These are phyloP conservation scores for Gymnodraco acuticeps DNA, from an alignment of 2,797 vertebrate genomes.

Conservation along the genomic window DNA sequence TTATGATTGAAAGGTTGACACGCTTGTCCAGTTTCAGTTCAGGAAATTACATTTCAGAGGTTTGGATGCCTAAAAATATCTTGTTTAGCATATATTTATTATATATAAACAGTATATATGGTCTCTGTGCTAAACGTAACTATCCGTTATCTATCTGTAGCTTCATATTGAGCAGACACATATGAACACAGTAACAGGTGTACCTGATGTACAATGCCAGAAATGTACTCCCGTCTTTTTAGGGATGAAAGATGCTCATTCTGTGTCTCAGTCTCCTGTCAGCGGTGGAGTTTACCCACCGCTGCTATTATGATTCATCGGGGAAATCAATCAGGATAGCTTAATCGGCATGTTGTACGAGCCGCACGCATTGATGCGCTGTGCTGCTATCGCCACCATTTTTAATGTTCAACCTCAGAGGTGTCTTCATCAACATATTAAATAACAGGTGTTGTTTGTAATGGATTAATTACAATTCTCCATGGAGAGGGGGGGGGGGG, in stretches of 20 bases:
- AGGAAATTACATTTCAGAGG: too few species aligned
- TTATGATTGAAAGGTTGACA: too few species aligned
- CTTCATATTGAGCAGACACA: too few species aligned
- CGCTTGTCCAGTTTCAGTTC: too few species aligned
- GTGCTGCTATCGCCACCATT: conserved; percentile 38
- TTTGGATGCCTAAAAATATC: too few species aligned
- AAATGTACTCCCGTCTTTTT: conserved; percentile 8
- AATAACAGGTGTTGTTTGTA: conserved; percentile 76
- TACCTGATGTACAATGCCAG: background rate
- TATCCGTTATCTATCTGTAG: too few species aligned
- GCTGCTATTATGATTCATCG: conserved; percentile 59
- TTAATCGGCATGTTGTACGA: conserved; percentile 58
- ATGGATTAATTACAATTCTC: conserved; percentile 77
- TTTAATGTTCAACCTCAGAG: conserved; percentile 50
- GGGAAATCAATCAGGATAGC: conserved; percentile 69
- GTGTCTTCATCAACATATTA: conserved; percentile 71
- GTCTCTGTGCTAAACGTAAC: too few species aligned
- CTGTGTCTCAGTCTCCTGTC: conserved; percentile 20
- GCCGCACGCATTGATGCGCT: conserved; percentile 48
- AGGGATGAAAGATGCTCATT: conserved; percentile 31
- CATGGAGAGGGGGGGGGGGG: conserved; percentile 13
- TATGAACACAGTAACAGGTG: too few species aligned
- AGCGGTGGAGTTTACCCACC: conserved; percentile 37
- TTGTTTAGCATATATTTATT: too few species aligned
- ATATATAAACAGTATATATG: too few species aligned